These are phyloP conservation scores for Sebastes hubbsi DNA, from an alignment of 2,797 vertebrate species.

Conservation along the genomic window DNA sequence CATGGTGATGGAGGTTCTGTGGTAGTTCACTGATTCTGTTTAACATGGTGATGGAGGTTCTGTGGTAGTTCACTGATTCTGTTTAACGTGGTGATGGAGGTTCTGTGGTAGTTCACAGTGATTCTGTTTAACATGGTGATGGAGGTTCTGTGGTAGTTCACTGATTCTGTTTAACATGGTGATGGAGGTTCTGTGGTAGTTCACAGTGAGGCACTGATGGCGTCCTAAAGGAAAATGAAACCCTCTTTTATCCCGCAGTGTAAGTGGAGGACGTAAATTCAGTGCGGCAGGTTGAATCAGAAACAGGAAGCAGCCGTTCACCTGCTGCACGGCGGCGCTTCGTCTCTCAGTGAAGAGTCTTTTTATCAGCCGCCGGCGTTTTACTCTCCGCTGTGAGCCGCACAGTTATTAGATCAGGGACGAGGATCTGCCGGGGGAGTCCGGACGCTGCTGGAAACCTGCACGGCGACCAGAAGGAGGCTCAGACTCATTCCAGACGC, in stretches of 20 bases:
- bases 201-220: no score
- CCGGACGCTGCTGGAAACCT: slow-evolving; percentile 16
- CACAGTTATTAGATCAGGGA: slow-evolving; percentile 63
- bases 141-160: neutral
- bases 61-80: no score
- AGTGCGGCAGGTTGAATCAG: slow-evolving; percentile 5
- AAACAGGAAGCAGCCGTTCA: slow-evolving; percentile 21
- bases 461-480: slow-evolving; percentile 9
- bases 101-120: neutral
- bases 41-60: no score
- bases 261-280: neutral
- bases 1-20: no score
- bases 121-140: no score
- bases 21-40: neutral
- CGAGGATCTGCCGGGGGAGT: slow-evolving; percentile 9
- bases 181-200: no score
- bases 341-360: slow-evolving; percentile 40
- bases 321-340: slow-evolving; percentile 36
- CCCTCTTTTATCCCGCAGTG: no score
- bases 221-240: no score
- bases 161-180: neutral
- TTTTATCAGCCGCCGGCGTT: slow-evolving; percentile 42
- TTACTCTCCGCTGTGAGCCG: slow-evolving; percentile 19
- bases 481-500: neutral
- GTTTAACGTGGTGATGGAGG: no score